A percentile compares a stretch with the other conserved stretches of the same genome.
Conservation (phyloP, 2,113 vertebrate species). For the Rhagologus leucostigma region DNA sequence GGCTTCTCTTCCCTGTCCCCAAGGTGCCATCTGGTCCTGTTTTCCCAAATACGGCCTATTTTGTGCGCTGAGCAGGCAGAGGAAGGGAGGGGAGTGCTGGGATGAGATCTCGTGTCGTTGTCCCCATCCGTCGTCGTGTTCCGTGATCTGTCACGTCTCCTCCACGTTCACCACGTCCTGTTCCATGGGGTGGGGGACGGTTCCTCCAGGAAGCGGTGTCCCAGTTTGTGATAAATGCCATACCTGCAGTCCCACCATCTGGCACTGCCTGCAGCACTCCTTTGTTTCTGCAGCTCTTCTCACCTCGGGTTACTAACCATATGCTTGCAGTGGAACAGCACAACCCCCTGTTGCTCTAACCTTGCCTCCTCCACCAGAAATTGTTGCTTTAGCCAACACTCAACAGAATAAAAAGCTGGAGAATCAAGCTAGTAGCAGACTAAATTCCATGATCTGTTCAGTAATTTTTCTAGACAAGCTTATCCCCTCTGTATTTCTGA, state of each 20-base stretch:
- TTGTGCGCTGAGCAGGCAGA: background rate
- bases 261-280: background rate
- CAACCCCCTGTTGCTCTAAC: constrained; percentile 1
- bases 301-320: constrained; percentile 40
- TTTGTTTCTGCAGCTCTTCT: background rate
- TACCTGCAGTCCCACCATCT: background rate
- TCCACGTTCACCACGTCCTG: background rate
- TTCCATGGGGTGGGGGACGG: background rate
- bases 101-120: accelerated
- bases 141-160: background rate
- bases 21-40: background rate
- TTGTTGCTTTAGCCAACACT: constrained; percentile 17
- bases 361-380: constrained; percentile 4
- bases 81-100: background rate
- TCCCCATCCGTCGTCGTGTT: background rate
- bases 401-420: background rate
- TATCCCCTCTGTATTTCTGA: constrained; percentile 33
- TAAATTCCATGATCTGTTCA: constrained; percentile 50
- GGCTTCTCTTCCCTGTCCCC: background rate
- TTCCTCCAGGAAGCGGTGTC: background rate
- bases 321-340: background rate
- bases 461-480: background rate
- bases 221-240: background rate
- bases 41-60: background rate
- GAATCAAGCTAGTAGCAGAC: constrained; percentile 51